Base-by-base conservation (phyloP, 2,888 invertebrate species). In the Galerucella calmariensis region DNA sequence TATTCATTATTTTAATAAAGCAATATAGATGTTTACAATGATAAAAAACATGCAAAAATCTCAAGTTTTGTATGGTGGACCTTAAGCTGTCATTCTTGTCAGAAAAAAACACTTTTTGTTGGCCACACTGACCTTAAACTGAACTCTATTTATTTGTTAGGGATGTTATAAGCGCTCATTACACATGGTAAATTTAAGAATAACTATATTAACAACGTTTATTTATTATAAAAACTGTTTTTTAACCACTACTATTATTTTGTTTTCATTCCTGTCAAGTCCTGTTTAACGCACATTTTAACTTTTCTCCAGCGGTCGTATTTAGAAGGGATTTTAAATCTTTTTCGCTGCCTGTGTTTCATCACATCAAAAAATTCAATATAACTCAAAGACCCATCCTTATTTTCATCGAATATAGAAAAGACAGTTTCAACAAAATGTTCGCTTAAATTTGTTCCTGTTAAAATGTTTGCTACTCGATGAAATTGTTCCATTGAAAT, bases 361-460 rank as follows among this genome's bases (percentile, higher is more conserved):
- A 99, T 98, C 82, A 99, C 97, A 70, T 97, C 97, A 78, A 98
- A 97, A 88, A 99, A 99, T 88, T 99, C 98, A 85, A 95, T 93
- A 87, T 98, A 97, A 84, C 96, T 96, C 79, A 99, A 91, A 83
- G 96, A 91, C 0, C 97, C 98, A 88, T 99, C 98, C 67, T 94
- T 95, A 68, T 94, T 95, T 88, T 99, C 98, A 16, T 46, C 48
- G 89, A 99, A 99, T 80, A 99, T 95, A 69, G 96, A 95, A 89
- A 97, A 99, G 61, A 99, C 97, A 0, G 97, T 97, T 79, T 94
- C 92, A 41, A 99, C 96, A 63, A 99, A 90, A 87, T 97, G 96
- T 48, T 90, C 88, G 74, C 95, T 95, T 80, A 98, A 91, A 46
- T 91, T 91, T 73, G 94, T 93, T 8, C 97, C 97, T 0, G 97